Percentiles rank a stretch among this genome's conserved stretches.
Conservation (phyloP, 2,113 vertebrate genomes). For the Hydrochoerus hydrochaeris region DNA sequence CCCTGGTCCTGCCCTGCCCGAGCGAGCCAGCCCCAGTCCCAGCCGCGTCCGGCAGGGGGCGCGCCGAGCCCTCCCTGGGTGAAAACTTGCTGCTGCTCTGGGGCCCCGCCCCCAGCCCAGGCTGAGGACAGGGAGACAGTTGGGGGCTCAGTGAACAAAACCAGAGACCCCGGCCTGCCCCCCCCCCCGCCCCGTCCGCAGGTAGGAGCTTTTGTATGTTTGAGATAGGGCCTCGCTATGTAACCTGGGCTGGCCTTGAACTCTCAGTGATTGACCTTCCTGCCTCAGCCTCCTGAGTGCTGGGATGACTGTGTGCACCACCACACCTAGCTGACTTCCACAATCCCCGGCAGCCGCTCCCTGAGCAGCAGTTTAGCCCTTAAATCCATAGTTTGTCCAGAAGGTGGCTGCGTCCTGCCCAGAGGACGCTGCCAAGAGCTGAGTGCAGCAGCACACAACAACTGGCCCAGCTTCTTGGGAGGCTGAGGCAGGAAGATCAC, state of each 20-base stretch:
- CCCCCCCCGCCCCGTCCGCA: not conserved
- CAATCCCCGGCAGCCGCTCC: not conserved
- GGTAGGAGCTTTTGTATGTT: not conserved
- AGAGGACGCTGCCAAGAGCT: not conserved
- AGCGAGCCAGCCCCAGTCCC: not conserved
- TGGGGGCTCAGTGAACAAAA: not conserved
- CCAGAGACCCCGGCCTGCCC: too few species aligned
- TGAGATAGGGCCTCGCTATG: not conserved
- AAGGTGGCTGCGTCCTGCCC: not conserved
- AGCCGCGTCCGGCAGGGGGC: not conserved
- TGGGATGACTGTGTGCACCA: not conserved
- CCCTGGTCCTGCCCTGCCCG: not conserved
- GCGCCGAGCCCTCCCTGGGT: not conserved
- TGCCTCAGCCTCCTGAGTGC: not conserved
- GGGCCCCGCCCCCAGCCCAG: not conserved
- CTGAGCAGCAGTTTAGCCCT: not conserved
- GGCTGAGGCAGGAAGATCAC: not conserved
- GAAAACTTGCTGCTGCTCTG: not conserved
- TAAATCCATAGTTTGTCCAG: not conserved
- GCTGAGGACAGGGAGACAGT: not conserved
- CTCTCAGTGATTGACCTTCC: too few species aligned
- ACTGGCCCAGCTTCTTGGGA: not conserved
- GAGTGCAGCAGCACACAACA: not conserved
- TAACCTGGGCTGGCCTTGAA: not conserved
- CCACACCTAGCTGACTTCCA: not conserved